Evolutionary conservation across 2,113 vertebrate genomes (phyloP).

Genomic region (Brachypodius melanocephalos): DNA sequence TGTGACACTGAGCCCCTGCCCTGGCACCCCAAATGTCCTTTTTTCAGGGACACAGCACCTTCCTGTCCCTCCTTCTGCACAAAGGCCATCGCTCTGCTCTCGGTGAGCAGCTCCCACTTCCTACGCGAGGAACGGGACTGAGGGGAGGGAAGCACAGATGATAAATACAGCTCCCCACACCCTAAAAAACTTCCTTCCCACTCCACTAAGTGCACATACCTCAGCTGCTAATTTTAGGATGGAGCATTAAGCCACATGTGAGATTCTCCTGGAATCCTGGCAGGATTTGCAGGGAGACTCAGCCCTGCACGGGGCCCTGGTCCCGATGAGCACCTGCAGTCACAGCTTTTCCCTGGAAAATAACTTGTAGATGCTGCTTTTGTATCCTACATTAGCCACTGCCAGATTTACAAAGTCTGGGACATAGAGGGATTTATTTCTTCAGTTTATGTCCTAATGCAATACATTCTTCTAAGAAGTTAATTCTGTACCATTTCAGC

Average conservation of each 20-base stretch:
- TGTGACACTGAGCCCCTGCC: neutral
- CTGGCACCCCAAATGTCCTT: accelerated
- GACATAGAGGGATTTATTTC: neutral
- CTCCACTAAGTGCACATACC: neutral
- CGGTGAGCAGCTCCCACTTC: accelerated
- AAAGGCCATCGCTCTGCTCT: accelerated
- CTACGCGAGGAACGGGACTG: accelerated
- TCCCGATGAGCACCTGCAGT: accelerated
- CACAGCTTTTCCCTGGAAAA: neutral
- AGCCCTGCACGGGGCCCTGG: neutral
- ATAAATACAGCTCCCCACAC: neutral
- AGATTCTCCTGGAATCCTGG: neutral
- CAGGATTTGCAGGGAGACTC: neutral
- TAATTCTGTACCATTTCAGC: neutral
- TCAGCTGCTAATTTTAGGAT: neutral
- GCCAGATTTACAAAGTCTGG: neutral
- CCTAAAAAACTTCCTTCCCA: slow-evolving; percentile 29
- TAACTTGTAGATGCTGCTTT: neutral
- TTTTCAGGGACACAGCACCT: neutral
- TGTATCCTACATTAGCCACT: neutral
- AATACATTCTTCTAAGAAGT: neutral
- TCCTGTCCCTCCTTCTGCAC: neutral
- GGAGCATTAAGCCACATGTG: neutral
- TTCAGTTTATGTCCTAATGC: neutral
- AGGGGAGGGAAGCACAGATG: neutral